Evolutionary conservation across 2,888 invertebrate species (phyloP).

Genomic region (Tinea semifulvella): DNA sequence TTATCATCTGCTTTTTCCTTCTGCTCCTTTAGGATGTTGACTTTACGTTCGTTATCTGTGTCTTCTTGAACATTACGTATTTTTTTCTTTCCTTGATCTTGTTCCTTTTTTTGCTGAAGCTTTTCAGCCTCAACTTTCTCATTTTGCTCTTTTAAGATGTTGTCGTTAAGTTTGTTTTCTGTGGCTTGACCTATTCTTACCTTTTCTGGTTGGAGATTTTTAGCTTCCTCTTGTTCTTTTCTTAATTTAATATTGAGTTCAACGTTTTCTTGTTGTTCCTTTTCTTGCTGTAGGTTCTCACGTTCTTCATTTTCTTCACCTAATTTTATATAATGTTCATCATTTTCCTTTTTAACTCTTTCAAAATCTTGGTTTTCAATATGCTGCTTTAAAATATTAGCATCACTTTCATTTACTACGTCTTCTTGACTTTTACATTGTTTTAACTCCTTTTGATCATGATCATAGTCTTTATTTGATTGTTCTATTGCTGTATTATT

Average conservation of each 20-base stretch:
- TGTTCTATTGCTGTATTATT: too few species aligned
- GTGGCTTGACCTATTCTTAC: too few species aligned
- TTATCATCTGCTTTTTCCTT: slow-evolving; percentile 20
- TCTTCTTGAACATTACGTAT: slow-evolving; percentile 20
- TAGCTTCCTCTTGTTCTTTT: not conserved
- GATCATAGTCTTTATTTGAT: too few species aligned
- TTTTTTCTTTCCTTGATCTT: slow-evolving; percentile 22
- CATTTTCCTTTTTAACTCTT: slow-evolving; percentile 32
- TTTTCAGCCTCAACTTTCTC: slow-evolving; percentile 36
- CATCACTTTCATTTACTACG: slow-evolving; percentile 8
- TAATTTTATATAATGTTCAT: slow-evolving; percentile 30
- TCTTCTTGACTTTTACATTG: slow-evolving; percentile 15
- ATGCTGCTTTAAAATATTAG: slow-evolving; percentile 1
- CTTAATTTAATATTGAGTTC: too few species aligned
- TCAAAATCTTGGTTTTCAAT: slow-evolving; percentile 16
- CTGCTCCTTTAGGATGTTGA: slow-evolving; percentile 19
- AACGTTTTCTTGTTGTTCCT: not conserved
- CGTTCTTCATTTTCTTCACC: slow-evolving; percentile 36
- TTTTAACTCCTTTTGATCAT: too few species aligned
- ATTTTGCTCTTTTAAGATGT: slow-evolving; percentile 24
- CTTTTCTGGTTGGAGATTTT: not conserved
- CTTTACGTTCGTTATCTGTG: too few species aligned
- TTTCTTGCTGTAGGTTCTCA: slow-evolving; percentile 28
- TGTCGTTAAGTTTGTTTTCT: too few species aligned
- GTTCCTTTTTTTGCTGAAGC: slow-evolving; percentile 19